Evolutionary conservation across 1,140 invertebrate species (phyloP), one percentile per base, ranked within the genome.

Genomic region (Drosophila paulistorum): DNA sequence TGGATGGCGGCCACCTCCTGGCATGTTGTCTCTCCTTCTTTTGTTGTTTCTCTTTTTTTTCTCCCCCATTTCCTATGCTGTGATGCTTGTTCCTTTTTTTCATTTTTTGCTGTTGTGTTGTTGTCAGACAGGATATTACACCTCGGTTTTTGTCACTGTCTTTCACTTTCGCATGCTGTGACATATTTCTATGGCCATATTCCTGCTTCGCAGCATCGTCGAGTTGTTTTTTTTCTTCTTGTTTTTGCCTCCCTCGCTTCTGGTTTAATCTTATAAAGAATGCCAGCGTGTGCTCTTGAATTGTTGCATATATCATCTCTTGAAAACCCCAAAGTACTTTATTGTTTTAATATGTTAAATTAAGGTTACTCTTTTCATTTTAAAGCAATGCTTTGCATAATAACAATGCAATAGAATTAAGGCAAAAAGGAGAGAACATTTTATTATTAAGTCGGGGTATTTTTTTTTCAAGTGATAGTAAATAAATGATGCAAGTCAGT

Each of bases 131-230:
- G 82, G 82, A 85, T 85, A 86, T 85, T 85, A 85, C 82, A 85
- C 82, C 82, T 85, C 75, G 82, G 79, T 75, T 85, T 85, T 81
- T 74, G 71, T 65, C 78, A 69, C 75, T 85, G 82, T 85, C 82
- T 85, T 74, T 85, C 82, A 86, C 82, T 86, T 81, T 85, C 82
- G 82, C 81, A 79, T 73, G 82, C 82, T 85, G 82, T 85, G 82
- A 85, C 82, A 86, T 86, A 85, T 86, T 85, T 86, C 81, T 85
- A 85, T 85, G 71, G 81, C 71, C 62, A 66, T 65, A 35, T 20
- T 23, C 66, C 65, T 61, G 57, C 42, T 65, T 37, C 61, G 54
- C 45, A 59, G 30, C 14, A 62, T 48, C 62, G 61, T 67, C 41
- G 74, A 71, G 74, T 75, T 30, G 30, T 7, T 30, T 30, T 30